Evolutionary conservation across 2,888 invertebrate species (phyloP).

Genomic region (Eumacrocentrus americanus): DNA sequence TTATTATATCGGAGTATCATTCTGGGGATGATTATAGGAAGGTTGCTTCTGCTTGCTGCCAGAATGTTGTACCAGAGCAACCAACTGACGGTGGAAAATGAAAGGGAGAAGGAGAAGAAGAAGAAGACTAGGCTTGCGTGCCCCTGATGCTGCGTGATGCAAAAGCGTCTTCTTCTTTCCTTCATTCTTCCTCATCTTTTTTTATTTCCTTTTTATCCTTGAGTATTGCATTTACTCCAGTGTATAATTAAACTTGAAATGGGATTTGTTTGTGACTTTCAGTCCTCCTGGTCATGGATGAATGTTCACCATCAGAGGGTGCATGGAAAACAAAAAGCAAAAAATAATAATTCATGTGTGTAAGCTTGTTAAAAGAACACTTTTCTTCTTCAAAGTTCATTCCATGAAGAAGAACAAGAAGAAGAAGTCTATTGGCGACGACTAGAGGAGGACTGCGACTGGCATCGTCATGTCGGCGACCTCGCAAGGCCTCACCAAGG

Average conservation of each 20-base stretch:
- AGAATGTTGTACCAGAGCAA: not conserved
- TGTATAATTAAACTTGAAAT: conserved; percentile 53
- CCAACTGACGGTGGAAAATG: conserved; percentile 29
- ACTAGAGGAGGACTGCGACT: conserved; percentile 17
- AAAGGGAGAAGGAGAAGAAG: conserved; percentile 22
- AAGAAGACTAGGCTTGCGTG: conserved; percentile 47
- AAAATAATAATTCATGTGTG: not conserved
- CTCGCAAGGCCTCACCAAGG: conserved; percentile 61
- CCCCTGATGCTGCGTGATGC: conserved; percentile 49
- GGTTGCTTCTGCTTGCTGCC: conserved; percentile 35
- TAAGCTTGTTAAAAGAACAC: not conserved
- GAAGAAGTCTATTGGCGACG: conserved; percentile 23
- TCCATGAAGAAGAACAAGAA: conserved; percentile 15
- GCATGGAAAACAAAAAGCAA: not conserved
- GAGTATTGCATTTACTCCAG: conserved; percentile 45
- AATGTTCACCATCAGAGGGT: not conserved
- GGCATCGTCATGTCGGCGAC: conserved; percentile 56
- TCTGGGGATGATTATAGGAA: conserved; percentile 49
- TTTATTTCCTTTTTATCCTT: conserved; percentile 31
- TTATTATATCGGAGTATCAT: conserved; percentile 50
- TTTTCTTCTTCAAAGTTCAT: not conserved
- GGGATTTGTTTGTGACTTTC: conserved; percentile 45
- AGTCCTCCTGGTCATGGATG: not conserved
- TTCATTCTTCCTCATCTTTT: conserved; percentile 9
- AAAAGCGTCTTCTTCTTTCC: conserved; percentile 37